Evolutionary conservation across 2,888 invertebrate species (phyloP), one percentile per base, ranked within the genome.

Genomic region (Stenchaetothrips biformis): DNA sequence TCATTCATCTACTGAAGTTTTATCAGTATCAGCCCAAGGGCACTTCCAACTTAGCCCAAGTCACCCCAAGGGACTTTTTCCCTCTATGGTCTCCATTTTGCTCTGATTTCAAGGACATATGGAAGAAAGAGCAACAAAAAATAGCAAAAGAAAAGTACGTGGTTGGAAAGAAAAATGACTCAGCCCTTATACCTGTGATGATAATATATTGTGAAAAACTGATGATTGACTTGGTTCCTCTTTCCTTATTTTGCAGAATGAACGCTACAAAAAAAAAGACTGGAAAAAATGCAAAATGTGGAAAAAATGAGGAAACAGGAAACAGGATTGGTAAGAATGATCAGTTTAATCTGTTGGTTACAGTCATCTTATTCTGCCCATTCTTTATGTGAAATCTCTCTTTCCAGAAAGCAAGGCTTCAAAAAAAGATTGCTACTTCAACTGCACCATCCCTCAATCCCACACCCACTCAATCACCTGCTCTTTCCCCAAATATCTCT

Each of bases 101-200:
- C 86, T 91, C 91, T 81, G 98, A 98, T 87, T 97, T 98, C 86
- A 97, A 97, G 87, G 96, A 96, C 86, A 94, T 96, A 84, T 98
- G 95, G 93, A 97, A 97, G 85, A 95, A 95, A 85, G 97, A 98
- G 86, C 93, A 96, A 84, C 93, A 95, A 84, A 90, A 91, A 83
- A 90, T 95, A 78, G 91, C 93, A 82, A 95, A 95, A 87, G 94
- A 95, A 88, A 92, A 92, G 95, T 95, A 88, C 89, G 91, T 87
- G 67, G 27, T 18, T n/a, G 27, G 16, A 77, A 47, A n/a, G n/a
- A 78, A 74, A 48, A 0, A 49, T 79, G 48, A 80, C 47, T 67
- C 74, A 78, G 47, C 27, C 27, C 81, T 18, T 67, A 78, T 80
- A n/a, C n/a, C 82, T 82, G 53, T 81, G 80, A 48, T 79, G 62